Conservation (phyloP, 2,113 vertebrate species). For the Procapra przewalskii region DNA sequence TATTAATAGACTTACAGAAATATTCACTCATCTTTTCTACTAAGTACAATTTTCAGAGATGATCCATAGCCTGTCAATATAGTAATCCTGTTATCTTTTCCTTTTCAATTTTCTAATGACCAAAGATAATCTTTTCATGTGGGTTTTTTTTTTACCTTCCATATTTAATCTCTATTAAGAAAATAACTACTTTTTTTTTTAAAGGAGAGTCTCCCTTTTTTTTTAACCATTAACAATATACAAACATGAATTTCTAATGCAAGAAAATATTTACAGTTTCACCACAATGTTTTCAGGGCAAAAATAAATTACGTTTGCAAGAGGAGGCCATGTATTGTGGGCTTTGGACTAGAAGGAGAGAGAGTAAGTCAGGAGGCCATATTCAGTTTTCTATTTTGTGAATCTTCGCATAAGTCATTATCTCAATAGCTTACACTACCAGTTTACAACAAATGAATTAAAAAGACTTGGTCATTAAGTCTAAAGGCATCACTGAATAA, state of each 20-base stretch:
- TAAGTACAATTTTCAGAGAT: neutral
- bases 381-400: neutral
- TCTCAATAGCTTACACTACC: neutral
- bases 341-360: neutral
- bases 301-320: neutral
- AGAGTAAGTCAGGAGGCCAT: neutral
- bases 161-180: neutral
- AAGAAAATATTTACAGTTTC: neutral
- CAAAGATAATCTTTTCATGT: neutral
- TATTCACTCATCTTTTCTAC: neutral
- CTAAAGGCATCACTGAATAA: neutral
- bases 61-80: neutral
- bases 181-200: neutral
- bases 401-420: neutral
- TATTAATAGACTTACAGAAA: neutral
- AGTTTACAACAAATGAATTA: neutral
- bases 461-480: neutral
- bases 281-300: neutral
- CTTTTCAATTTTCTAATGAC: neutral
- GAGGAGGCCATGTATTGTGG: neutral
- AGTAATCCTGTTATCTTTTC: neutral
- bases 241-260: neutral
- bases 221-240: neutral
- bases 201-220: neutral
- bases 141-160: neutral